A percentile compares a stretch with the other conserved stretches of the same genome.
phyloP scores from a whole-genome alignment of 2,888 invertebrate species.

The Andrena chrysosceles region DNA sequence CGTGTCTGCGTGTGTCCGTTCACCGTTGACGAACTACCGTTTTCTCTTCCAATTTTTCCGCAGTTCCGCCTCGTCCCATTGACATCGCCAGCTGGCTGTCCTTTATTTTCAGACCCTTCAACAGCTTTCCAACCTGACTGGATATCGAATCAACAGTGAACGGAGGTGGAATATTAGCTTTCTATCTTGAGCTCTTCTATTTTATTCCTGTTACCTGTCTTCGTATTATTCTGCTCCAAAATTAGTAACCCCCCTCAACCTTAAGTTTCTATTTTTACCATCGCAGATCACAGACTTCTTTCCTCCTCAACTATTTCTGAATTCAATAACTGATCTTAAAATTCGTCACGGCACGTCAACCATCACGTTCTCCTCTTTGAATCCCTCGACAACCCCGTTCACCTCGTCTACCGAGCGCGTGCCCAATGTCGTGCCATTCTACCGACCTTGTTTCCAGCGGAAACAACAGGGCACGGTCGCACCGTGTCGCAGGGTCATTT shows the following conservation, averaged over 20 bases:
- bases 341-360: too few relatives aligned
- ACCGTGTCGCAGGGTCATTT: conserved; percentile 67
- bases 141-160: not conserved
- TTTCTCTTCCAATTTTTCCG: not conserved
- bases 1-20: not conserved
- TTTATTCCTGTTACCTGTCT: too few relatives aligned
- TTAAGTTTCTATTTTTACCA: too few relatives aligned
- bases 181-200: not conserved
- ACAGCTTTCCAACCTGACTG: not conserved
- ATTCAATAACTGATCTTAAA: too few relatives aligned
- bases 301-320: too few relatives aligned
- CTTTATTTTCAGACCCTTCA: not conserved
- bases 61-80: not conserved
- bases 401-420: not conserved
- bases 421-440: conserved; percentile 2
- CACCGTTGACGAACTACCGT: not conserved
- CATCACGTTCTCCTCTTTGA: too few relatives aligned
- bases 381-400: too few relatives aligned
- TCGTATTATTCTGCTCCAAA: too few relatives aligned
- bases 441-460: conserved; percentile 44
- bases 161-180: not conserved
- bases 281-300: too few relatives aligned
- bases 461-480: conserved; percentile 67
- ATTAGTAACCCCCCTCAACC: too few relatives aligned
- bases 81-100: conserved; percentile 4